Evolutionary conservation across 2,888 invertebrate genomes (phyloP).

Genomic region (Rhagium mordax): DNA sequence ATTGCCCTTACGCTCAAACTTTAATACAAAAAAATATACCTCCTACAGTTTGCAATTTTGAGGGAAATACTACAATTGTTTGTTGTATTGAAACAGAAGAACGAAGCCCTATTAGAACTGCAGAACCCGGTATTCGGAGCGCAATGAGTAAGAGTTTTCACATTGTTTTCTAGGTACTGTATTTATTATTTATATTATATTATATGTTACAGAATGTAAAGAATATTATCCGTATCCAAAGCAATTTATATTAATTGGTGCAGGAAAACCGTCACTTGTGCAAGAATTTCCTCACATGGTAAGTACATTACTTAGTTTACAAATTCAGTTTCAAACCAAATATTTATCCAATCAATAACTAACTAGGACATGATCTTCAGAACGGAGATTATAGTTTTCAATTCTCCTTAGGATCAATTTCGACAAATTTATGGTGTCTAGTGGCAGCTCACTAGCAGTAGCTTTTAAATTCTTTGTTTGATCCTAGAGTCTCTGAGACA

Average conservation of each 20-base stretch:
- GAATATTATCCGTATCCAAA: constrained; percentile 15
- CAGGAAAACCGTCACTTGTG: constrained; percentile 7
- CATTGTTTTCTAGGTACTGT: neutral
- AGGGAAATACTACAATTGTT: neutral
- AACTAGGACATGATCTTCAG: no score
- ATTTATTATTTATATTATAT: neutral
- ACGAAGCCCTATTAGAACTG: neutral
- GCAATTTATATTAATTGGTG: neutral
- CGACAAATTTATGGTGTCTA: no score
- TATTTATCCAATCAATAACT: no score
- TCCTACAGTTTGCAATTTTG: constrained; percentile 22
- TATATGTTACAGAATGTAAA: constrained; percentile 7
- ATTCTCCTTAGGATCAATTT: no score
- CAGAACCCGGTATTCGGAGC: neutral
- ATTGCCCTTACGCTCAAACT: constrained; percentile 12
- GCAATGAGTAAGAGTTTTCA: constrained; percentile 11
- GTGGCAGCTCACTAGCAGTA: no score
- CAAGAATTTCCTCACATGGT: constrained; percentile 36
- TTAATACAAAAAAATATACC: neutral
- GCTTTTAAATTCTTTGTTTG: no score
- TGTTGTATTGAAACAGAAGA: constrained; percentile 4
- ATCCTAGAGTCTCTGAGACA: no score
- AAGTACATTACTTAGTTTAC: no score
- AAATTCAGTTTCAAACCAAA: no score
- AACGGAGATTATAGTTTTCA: no score